A percentile compares a stretch with the other conserved stretches of the same genome.
These are phyloP conservation scores for Morinoia aosen DNA, from an alignment of 2,888 invertebrate genomes.

Conservation along the genomic window DNA sequence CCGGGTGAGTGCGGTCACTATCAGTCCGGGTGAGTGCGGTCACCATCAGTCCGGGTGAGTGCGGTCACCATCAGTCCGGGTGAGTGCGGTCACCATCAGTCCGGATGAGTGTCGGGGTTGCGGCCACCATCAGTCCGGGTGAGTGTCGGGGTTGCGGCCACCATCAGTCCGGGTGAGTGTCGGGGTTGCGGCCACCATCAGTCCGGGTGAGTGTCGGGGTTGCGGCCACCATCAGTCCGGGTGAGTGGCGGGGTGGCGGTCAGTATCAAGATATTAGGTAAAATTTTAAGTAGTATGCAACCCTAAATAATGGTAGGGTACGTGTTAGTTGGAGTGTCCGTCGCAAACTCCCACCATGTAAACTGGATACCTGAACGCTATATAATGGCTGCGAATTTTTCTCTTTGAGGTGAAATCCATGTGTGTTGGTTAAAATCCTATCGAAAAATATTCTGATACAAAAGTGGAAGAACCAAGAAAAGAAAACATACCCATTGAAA, in stretches of 20 bases:
- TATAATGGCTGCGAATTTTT: too few species aligned
- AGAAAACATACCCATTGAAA: too few species aligned
- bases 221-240: background rate
- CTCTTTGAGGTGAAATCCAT: too few species aligned
- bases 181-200: background rate
- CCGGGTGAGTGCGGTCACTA: slow-evolving; percentile 67
- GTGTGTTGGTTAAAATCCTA: too few species aligned
- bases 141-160: slow-evolving; percentile 49
- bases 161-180: background rate
- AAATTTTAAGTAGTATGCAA: too few species aligned
- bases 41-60: background rate
- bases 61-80: slow-evolving; percentile 69
- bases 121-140: slow-evolving; percentile 69
- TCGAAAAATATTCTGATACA: too few species aligned
- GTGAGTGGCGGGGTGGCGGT: background rate
- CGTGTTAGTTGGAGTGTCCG: too few species aligned
- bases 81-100: slow-evolving; percentile 68
- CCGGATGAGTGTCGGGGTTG: slow-evolving; percentile 69
- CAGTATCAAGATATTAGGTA: background rate
- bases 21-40: background rate
- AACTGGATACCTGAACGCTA: too few species aligned
- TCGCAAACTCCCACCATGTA: too few species aligned
- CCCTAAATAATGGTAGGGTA: too few species aligned
- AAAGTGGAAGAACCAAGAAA: too few species aligned
- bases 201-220: background rate